Conservation (phyloP, 1,140 invertebrate genomes). For the Aradophagus sp. region DNA sequence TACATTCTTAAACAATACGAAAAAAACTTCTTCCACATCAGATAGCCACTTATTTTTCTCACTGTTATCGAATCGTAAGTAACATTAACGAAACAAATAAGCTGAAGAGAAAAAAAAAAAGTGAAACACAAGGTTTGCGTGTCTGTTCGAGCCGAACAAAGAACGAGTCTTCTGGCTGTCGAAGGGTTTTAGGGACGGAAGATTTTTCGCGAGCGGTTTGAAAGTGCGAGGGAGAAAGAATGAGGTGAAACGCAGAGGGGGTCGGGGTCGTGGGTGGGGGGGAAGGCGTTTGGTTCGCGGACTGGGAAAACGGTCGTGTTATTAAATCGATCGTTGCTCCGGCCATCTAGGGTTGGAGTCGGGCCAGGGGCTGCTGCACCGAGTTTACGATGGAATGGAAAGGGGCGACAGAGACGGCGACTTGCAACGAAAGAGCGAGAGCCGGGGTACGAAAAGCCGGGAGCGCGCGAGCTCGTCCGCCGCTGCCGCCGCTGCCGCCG, state of each 20-base stretch:
- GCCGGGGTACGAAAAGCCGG: slow-evolving; percentile 20
- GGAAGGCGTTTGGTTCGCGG: slow-evolving; percentile 56
- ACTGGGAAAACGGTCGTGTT: slow-evolving; percentile 50
- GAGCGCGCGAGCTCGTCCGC: slow-evolving; percentile 8
- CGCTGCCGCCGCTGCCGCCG: no score
- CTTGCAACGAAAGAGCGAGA: slow-evolving; percentile 3
- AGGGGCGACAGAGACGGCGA: slow-evolving; percentile 40
- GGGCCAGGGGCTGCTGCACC: slow-evolving; percentile 64
- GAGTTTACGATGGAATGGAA: slow-evolving; percentile 66
- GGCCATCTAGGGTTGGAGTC: slow-evolving; percentile 66
- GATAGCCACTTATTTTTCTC: no score
- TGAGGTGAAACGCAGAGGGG: background rate
- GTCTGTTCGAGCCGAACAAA: no score
- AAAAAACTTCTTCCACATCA: no score
- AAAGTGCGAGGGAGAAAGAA: slow-evolving; percentile 36
- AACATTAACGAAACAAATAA: no score
- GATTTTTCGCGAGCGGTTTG: no score
- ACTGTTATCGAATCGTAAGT: no score
- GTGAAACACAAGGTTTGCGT: no score
- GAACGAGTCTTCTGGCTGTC: no score
- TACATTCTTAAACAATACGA: no score
- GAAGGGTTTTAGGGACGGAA: no score
- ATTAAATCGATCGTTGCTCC: slow-evolving; percentile 71
- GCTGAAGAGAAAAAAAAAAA: no score
- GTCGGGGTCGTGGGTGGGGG: slow-evolving; percentile 17